Evolutionary conservation across 2,797 vertebrate genomes (phyloP), one percentile per base, ranked within the genome.

Genomic region (Argya squamiceps): DNA sequence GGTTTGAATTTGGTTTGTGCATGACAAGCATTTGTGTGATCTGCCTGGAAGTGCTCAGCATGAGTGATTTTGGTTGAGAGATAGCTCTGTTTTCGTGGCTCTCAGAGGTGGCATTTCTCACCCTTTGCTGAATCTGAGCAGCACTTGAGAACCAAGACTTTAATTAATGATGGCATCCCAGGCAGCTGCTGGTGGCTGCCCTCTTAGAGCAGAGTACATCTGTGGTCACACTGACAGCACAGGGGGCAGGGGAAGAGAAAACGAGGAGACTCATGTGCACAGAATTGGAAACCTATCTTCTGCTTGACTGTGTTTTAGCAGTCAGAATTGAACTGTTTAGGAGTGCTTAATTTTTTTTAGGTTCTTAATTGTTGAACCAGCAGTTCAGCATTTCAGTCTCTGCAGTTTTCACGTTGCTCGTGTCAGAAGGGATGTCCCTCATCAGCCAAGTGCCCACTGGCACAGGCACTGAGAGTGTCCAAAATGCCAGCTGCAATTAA

Each of bases 401-500:
- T 87, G 91, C 93, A 94, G 70, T 89, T 94, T 95, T 94, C 80
- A 53, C 3, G 1, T 90, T 88, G 84, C 88, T 89, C 0, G 0
- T 84, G 80, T 96, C 93, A 87, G 73, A 90, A 94, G 56, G 22
- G 65, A 91, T 96, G 92, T 94, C 60, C 37, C 50, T 84, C 58
- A 71, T 59, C 92, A 92, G 74, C 85, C 69, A 65, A 90, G 85
- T 67, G 79, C 79, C 94, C 80, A 49, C 67, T 89, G 95, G 96
- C 96, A 91, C 50, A 79, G 55, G 84, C 89, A 82, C 74, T 52
- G 62, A 16, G 88, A 65, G 83, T 32, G 76, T 76, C 93, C 77
- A 67, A 88, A 92, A 60, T 74, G 96, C 91, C 96, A 94, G 41
- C 67, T 92, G 49, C 80, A 53, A 82, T 96, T 92, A 95, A 30